phyloP scores from a whole-genome alignment of 2,113 vertebrate genomes.

The Acanthochromis polyacanthus region DNA sequence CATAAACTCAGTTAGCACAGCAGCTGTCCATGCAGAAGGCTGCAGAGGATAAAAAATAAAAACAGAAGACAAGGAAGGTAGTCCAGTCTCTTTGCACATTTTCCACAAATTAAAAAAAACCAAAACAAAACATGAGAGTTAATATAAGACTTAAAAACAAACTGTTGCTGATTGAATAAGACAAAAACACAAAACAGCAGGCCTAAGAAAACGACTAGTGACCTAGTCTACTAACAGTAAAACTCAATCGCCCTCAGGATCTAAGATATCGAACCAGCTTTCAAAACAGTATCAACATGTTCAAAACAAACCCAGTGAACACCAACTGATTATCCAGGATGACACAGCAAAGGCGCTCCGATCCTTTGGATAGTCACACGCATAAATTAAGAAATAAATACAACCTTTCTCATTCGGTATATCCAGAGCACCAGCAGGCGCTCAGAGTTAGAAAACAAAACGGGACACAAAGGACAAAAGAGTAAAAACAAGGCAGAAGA shows the following conservation, averaged over 20 bases:
- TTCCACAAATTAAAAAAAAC: constrained; percentile 33
- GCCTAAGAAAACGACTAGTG: constrained; percentile 22
- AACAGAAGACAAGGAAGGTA: constrained; percentile 37
- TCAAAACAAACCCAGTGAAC: constrained; percentile 36
- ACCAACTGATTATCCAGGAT: constrained; percentile 43
- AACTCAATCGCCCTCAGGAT: constrained; percentile 35
- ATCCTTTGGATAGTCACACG: constrained; percentile 69
- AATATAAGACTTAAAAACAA: constrained; percentile 47
- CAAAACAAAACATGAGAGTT: constrained; percentile 2
- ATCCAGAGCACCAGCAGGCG: constrained; percentile 27
- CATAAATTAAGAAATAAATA: constrained; percentile 85
- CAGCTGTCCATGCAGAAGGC: constrained; percentile 42
- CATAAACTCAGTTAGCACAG: constrained; percentile 44
- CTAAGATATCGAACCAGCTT: constrained; percentile 10
- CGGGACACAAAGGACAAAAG: constrained; percentile 18
- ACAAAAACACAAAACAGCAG: constrained; percentile 40
- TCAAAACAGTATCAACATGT: constrained; percentile 21
- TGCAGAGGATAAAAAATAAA: constrained; percentile 33
- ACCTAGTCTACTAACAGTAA: constrained; percentile 42
- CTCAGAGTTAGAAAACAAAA: constrained; percentile 41
- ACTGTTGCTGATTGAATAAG: constrained; percentile 20
- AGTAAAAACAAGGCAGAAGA: constrained; percentile 33
- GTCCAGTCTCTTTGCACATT: constrained; percentile 36
- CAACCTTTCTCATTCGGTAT: constrained; percentile 44
- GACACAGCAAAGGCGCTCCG: constrained; percentile 55